A percentile compares a stretch with the other conserved stretches of the same genome.
Evolutionary conservation across 2,797 vertebrate species (phyloP).

Genomic region (Anableps anableps): DNA sequence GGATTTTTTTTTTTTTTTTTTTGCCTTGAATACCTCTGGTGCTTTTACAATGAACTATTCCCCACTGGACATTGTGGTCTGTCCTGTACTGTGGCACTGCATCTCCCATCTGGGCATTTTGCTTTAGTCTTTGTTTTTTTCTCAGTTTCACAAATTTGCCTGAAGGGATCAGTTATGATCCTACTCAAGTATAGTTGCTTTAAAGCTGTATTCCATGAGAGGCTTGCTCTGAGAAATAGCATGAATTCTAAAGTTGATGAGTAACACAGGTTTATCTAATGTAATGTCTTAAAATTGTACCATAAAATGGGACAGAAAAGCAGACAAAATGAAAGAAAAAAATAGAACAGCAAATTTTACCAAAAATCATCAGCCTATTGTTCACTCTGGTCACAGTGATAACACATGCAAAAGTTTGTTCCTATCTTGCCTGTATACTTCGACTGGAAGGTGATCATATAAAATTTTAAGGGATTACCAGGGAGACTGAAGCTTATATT

Average conservation of each 20-base stretch:
- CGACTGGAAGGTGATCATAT: no score
- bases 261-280: background rate
- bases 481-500: no score
- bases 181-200: slow-evolving; percentile 34
- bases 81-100: slow-evolving; percentile 44
- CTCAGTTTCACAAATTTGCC: slow-evolving; percentile 48
- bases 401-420: no score
- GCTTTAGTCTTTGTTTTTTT: slow-evolving; percentile 35
- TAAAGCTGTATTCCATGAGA: background rate
- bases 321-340: background rate
- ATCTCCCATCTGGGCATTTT: slow-evolving; percentile 31
- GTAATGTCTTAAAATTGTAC: background rate
- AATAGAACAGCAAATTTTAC: background rate
- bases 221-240: background rate
- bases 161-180: slow-evolving; percentile 40
- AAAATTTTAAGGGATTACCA: no score
- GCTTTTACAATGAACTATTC: slow-evolving; percentile 52
- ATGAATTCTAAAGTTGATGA: background rate
- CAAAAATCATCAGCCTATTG: background rate
- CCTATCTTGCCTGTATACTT: no score
- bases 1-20: slow-evolving; percentile 14
- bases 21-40: slow-evolving; percentile 54
- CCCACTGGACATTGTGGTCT: slow-evolving; percentile 51
- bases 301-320: background rate
- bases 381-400: no score